Percentiles rank a stretch among this genome's conserved stretches.
These are phyloP conservation scores for Drosophila emarginata DNA, from an alignment of 2,888 invertebrate species.

Conservation along the genomic window DNA sequence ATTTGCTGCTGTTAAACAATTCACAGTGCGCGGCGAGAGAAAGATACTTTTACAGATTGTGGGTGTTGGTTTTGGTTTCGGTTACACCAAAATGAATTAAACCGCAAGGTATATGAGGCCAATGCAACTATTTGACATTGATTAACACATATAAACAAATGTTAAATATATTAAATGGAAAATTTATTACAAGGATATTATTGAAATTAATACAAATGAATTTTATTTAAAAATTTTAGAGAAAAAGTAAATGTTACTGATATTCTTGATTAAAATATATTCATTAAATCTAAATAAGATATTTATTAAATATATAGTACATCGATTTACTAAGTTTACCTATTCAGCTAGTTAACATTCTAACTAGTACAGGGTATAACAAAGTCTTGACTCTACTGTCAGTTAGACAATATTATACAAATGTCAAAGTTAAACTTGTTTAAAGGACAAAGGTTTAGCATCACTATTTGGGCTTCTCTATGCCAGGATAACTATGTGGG, in stretches of 20 bases:
- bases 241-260: too few species aligned
- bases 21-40: background rate
- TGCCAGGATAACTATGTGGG: background rate
- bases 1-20: too few species aligned
- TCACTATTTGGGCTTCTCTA: background rate
- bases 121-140: constrained; percentile 1
- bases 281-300: too few species aligned
- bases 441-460: constrained; percentile 13
- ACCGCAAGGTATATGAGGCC: background rate
- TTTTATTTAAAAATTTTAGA: too few species aligned
- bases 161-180: background rate
- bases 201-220: too few species aligned
- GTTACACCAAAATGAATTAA: background rate
- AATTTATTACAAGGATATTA: background rate
- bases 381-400: background rate
- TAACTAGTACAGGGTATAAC: background rate
- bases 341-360: too few species aligned
- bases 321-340: too few species aligned
- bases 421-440: constrained; percentile 29
- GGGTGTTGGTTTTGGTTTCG: constrained; percentile 4
- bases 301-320: too few species aligned
- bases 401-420: background rate
- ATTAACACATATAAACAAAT: too few species aligned
- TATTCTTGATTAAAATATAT: too few species aligned
- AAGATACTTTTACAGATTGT: constrained; percentile 6